phyloP scores from a whole-genome alignment of 1,140 invertebrate species.

The Cyrtorhinus lividipennis region DNA sequence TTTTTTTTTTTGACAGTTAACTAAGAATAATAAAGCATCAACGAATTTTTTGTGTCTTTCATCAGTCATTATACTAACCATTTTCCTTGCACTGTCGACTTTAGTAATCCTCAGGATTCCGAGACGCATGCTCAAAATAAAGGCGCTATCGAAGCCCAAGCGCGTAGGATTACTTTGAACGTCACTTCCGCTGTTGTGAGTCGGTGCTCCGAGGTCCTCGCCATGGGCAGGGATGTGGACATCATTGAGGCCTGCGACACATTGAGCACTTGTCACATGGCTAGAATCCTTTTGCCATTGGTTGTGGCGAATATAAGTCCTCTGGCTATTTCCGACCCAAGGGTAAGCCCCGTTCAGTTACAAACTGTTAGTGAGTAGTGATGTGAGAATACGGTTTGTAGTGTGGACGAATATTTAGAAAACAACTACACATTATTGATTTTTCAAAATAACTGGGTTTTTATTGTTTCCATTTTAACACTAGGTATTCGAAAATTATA shows the following conservation, averaged over 20 bases:
- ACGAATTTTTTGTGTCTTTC: no score
- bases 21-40: no score
- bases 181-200: conserved; percentile 57
- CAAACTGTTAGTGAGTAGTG: background rate
- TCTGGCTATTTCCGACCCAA: conserved; percentile 62
- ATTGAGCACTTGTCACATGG: conserved; percentile 43
- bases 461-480: no score
- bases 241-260: conserved; percentile 37
- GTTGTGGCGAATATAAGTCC: conserved; percentile 67
- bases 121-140: conserved; percentile 48
- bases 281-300: conserved; percentile 60
- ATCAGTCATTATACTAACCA: no score
- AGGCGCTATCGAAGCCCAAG: conserved; percentile 52
- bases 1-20: no score
- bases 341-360: conserved; percentile 37
- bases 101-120: conserved; percentile 46
- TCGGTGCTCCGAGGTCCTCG: conserved; percentile 54
- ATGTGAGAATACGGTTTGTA: no score
- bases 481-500: no score
- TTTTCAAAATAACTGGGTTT: no score
- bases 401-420: no score
- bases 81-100: no score
- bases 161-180: conserved; percentile 51
- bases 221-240: conserved; percentile 49
- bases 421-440: no score